These are phyloP conservation scores for Chelidonichthys spinosus DNA, from an alignment of 2,797 vertebrate genomes.

Conservation along the genomic window DNA sequence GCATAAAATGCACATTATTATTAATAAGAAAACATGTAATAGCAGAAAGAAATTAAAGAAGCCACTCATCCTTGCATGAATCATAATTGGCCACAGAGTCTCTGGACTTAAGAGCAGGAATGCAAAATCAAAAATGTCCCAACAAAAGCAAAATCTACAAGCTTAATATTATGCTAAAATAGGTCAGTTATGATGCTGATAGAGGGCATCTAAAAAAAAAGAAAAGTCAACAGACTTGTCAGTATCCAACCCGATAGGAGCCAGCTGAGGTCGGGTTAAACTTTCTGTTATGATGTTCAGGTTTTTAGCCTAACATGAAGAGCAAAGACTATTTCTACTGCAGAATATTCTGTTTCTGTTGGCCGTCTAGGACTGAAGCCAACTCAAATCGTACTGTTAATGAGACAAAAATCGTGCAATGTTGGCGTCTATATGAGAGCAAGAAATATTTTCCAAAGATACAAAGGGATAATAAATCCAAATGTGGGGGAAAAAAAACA, in stretches of 20 bases:
- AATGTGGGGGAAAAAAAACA: background rate
- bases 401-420: background rate
- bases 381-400: background rate
- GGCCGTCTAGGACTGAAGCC: background rate
- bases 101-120: background rate
- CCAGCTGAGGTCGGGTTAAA: background rate
- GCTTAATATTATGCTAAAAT: background rate
- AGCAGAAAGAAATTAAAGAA: background rate
- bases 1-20: background rate
- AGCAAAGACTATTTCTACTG: background rate
- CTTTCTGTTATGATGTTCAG: background rate
- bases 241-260: background rate
- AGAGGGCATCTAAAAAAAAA: background rate
- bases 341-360: background rate
- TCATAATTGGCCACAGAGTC: background rate
- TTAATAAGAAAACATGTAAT: background rate
- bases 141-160: background rate
- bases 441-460: background rate
- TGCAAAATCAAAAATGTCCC: background rate
- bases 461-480: background rate
- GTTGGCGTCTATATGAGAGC: background rate
- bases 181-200: background rate
- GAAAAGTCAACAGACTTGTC: background rate
- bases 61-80: background rate
- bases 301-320: background rate